Evolutionary conservation across 2,113 vertebrate genomes (phyloP).

Genomic region (Ceyx margarethae): DNA sequence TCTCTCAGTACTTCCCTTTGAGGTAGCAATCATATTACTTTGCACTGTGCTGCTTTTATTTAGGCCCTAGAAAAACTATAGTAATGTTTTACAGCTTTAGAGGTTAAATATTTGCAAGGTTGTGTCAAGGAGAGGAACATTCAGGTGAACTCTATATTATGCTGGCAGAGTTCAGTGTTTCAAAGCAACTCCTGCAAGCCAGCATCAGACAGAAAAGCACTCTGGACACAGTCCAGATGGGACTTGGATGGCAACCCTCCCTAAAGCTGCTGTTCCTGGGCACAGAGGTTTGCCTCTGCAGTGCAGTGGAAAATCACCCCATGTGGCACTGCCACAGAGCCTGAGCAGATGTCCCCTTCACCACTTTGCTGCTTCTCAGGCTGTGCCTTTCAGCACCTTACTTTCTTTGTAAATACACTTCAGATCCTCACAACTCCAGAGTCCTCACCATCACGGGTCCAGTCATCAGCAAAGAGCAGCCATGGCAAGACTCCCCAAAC

Average conservation of each 20-base stretch:
- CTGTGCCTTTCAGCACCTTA: neutral
- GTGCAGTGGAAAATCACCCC: neutral
- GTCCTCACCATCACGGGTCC: constrained; percentile 91
- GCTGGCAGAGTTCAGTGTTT: neutral
- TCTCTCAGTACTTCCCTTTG: neutral
- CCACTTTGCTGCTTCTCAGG: neutral
- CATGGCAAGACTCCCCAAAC: constrained; percentile 93
- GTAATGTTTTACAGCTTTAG: neutral
- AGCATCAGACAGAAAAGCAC: neutral
- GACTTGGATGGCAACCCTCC: neutral
- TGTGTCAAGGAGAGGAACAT: neutral
- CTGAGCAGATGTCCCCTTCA: neutral
- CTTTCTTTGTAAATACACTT: neutral
- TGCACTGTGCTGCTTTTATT: neutral
- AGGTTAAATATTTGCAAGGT: neutral
- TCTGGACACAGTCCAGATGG: neutral
- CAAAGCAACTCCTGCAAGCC: neutral
- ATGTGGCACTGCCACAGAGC: neutral
- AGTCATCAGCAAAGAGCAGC: constrained; percentile 94
- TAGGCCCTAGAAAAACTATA: neutral
- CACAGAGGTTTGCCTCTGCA: neutral
- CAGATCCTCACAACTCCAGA: neutral
- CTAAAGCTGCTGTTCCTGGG: neutral
- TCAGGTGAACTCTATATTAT: neutral
- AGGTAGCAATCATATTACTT: neutral